These are phyloP conservation scores for Pentalonia nigronervosa DNA, from an alignment of 1,140 invertebrate species.

Conservation along the genomic window DNA sequence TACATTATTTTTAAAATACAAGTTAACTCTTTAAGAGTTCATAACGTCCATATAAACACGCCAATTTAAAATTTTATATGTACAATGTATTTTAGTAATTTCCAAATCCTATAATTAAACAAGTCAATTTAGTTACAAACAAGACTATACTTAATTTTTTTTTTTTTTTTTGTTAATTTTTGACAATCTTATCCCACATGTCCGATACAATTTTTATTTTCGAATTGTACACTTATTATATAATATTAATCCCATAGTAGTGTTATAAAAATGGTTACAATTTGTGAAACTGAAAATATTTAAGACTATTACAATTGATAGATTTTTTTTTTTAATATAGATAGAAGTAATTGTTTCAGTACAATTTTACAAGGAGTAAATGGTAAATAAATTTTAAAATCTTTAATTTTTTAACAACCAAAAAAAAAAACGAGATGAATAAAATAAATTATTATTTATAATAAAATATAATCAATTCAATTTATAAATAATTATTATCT, in stretches of 20 bases:
- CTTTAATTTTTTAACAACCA: slow-evolving; percentile 31
- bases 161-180: slow-evolving; percentile 9
- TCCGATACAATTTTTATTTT: background rate
- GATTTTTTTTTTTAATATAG: background rate
- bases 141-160: background rate
- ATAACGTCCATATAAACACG: slow-evolving; percentile 21
- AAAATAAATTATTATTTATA: slow-evolving; percentile 40
- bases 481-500: slow-evolving; percentile 26
- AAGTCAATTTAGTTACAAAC: slow-evolving; percentile 20
- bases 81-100: slow-evolving; percentile 41
- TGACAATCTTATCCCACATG: background rate
- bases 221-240: background rate
- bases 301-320: slow-evolving; percentile 10
- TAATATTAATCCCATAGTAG: background rate
- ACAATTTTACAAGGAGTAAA: slow-evolving; percentile 25
- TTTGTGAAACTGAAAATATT: slow-evolving; percentile 28
- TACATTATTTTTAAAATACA: slow-evolving; percentile 52
- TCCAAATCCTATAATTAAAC: slow-evolving; percentile 11
- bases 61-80: slow-evolving; percentile 34
- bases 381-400: background rate
- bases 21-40: background rate
- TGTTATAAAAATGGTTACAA: background rate
- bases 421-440: slow-evolving; percentile 27
- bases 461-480: slow-evolving; percentile 50
- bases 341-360: background rate